phyloP scores from a whole-genome alignment of 2,113 vertebrate species.

The Pipa parva region DNA sequence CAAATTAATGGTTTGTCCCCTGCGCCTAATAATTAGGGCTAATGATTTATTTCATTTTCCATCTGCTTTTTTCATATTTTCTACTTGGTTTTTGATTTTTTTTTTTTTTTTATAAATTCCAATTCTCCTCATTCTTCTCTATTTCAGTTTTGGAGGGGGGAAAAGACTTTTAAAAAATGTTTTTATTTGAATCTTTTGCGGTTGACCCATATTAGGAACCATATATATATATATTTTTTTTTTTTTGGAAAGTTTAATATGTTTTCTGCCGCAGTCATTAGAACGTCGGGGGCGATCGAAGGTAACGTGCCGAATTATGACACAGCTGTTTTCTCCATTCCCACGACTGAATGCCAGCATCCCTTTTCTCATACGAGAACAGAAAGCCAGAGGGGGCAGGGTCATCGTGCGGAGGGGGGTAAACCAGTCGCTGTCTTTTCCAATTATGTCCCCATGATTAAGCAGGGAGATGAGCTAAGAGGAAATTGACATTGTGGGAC shows the following conservation, averaged over 20 bases:
- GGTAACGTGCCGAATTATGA: constrained; percentile 16
- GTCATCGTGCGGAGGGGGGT: constrained; percentile 41
- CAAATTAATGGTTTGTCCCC: constrained; percentile 65
- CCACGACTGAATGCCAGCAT: constrained; percentile 36
- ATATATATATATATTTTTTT: too few species aligned
- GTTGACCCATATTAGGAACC: constrained; percentile 31
- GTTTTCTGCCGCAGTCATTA: constrained; percentile 26
- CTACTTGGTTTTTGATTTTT: not conserved
- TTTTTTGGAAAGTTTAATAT: constrained; percentile 3
- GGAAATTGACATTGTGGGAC: constrained; percentile 21
- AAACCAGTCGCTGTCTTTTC: constrained; percentile 45
- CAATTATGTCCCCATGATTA: constrained; percentile 35
- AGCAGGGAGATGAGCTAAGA: constrained; percentile 35
- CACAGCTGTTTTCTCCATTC: constrained; percentile 37
- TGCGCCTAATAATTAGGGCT: constrained; percentile 63
- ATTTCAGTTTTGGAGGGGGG: constrained; percentile 31
- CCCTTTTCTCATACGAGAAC: constrained; percentile 38
- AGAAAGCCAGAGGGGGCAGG: constrained; percentile 44
- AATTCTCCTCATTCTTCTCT: constrained; percentile 6
- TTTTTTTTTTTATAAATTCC: constrained; percentile 26
- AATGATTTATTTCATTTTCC: constrained; percentile 54
- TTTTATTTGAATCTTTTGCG: not conserved
- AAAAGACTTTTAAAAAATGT: too few species aligned
- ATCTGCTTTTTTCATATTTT: not conserved
- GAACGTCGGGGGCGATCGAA: constrained; percentile 19